Base-by-base conservation (phyloP, 2,113 vertebrate species). In the Mastomys natalensis region DNA sequence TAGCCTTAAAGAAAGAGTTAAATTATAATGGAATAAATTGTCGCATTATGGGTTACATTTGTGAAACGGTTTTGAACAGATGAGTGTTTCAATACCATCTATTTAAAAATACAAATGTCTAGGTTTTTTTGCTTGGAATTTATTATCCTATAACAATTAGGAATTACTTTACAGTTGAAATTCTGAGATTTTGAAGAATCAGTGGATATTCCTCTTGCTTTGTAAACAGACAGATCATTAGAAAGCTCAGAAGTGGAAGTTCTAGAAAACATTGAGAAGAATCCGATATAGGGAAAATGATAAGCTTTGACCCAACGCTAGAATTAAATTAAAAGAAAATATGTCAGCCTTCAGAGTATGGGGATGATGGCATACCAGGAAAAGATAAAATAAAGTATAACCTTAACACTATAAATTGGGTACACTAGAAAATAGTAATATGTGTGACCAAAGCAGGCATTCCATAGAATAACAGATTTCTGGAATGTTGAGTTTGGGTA, bases 161-260 rank as follows among this genome's bases (percentile, higher is more conserved):
- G 68, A 29, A 95, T 66, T 62, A 8, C 45, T 51, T 5, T 62
- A 60, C 5, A 77, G 60, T 48, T 73, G 40, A 91, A 89, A 73
- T 78, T 60, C 66, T 53, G 22, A 84, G 10, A 86, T 55, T 91
- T 94, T 74, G 21, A 48, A 74, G 19, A 4, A 48, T 15, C 1
- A 4, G 8, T 84, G 21, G 15, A 51, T 37, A 24, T 94, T 91
- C 89, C 29, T 74, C 92, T 87, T 93, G 3, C 8, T 87, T 91
- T 87, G 37, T 74, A 80, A 87, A 91, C 82, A 89, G 17, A 60
- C 74, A 86, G 55, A n/a, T 87, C 29, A 87, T 94, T 48, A 74
- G 73, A 91, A 80, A 45, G 2, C 58, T 16, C 58, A 86, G 34
- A 85, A 94, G 24, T 82, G 51, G 34, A 85, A 85, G 43, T 95